These are phyloP conservation scores for Lithophane socia DNA, from an alignment of 2,888 invertebrate genomes.

Conservation along the genomic window DNA sequence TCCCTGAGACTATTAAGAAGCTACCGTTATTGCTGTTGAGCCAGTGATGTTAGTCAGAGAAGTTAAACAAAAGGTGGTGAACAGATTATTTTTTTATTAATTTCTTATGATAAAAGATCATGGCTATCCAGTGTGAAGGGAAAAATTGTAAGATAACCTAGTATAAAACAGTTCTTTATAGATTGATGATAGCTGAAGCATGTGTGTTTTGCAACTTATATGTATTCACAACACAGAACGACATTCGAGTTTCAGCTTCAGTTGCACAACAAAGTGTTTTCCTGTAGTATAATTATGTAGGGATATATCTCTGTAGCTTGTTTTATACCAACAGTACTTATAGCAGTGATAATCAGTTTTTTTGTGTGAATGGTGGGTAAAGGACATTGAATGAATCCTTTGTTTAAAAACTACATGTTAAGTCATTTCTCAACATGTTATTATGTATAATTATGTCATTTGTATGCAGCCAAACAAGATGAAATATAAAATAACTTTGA, in stretches of 20 bases:
- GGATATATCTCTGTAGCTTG: not conserved
- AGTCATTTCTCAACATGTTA: not conserved
- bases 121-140: not conserved
- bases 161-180: conserved; percentile 2
- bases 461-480: conserved; percentile 34
- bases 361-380: not conserved
- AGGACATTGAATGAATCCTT: conserved; percentile 14
- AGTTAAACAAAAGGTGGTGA: not conserved
- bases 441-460: conserved; percentile 36
- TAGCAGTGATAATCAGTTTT: not conserved
- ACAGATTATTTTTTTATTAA: not conserved
- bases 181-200: not conserved
- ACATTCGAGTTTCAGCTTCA: conserved; percentile 20
- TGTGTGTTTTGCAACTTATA: conserved; percentile 18
- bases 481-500: conserved; percentile 8
- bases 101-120: not conserved
- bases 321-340: conserved; percentile 17
- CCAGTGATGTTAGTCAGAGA: not conserved
- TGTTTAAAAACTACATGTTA: conserved; percentile 4
- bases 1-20: not conserved
- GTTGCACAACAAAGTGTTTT: conserved; percentile 21
- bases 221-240: conserved; percentile 34
- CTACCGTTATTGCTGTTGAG: not conserved
- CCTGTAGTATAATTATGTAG: conserved; percentile 9
- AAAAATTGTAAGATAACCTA: conserved; percentile 3